A percentile compares a stretch with the other conserved stretches of the same genome.
These are phyloP conservation scores for Callocephalon fimbriatum DNA, from an alignment of 2,113 vertebrate species.

Conservation along the genomic window DNA sequence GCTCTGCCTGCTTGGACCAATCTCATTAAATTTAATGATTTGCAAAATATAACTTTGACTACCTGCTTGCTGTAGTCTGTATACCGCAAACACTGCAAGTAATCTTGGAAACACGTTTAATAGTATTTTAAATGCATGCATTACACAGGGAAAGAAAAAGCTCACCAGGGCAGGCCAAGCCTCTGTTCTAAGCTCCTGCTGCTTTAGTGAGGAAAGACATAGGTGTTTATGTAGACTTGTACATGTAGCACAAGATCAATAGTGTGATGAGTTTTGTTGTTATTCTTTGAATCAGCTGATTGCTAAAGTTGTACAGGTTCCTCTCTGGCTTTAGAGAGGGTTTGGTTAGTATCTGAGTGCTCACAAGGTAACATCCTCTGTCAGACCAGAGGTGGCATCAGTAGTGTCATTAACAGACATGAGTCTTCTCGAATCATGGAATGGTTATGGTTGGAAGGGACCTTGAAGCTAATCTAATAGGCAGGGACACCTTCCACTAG, in stretches of 20 bases:
- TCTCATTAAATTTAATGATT: background rate
- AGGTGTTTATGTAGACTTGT: background rate
- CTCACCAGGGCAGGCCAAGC: background rate
- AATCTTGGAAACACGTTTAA: background rate
- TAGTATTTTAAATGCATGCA: background rate
- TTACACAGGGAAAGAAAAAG: background rate
- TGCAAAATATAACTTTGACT: background rate
- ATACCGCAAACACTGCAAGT: background rate
- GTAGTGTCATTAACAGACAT: background rate
- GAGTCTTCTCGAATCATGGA: background rate
- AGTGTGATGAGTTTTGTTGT: background rate
- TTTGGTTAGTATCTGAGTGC: fast-evolving
- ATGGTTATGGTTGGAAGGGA: background rate
- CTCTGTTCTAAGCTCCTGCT: background rate
- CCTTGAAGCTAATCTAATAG: background rate
- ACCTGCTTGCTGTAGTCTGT: background rate
- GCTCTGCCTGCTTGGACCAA: background rate
- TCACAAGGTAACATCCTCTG: background rate
- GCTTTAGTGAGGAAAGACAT: fast-evolving
- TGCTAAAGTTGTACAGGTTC: background rate
- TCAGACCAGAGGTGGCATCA: background rate
- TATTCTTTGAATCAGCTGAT: background rate
- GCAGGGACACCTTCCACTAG: background rate
- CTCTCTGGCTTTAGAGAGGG: background rate
- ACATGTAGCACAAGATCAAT: fast-evolving